Percentiles rank a stretch among this genome's conserved stretches.
Evolutionary conservation across 2,113 vertebrate genomes (phyloP).

Genomic region (Amphiprion percula): DNA sequence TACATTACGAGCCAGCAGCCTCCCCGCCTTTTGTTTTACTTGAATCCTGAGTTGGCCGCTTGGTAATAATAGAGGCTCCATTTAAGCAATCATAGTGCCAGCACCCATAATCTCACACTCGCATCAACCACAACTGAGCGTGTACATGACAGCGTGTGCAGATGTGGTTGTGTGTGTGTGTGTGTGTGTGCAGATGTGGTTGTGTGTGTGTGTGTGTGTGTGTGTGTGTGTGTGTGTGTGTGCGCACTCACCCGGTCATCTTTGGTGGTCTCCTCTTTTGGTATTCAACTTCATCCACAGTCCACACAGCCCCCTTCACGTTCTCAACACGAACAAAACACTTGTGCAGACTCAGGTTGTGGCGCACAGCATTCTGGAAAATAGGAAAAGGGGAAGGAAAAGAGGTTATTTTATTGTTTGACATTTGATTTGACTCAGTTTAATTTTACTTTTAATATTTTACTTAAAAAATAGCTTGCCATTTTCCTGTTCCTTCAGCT

Average conservation of each 20-base stretch:
- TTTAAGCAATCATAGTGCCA: conserved; percentile 79
- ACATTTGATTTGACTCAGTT: background rate
- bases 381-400: background rate
- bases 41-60: conserved; percentile 64
- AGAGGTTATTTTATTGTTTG: too few species aligned
- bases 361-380: conserved; percentile 95
- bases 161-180: conserved; percentile 17
- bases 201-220: conserved; percentile 22
- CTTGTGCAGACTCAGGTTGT: conserved; percentile 99
- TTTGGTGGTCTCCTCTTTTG: conserved; percentile 99
- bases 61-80: conserved; percentile 71
- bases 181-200: conserved; percentile 41
- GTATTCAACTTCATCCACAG: conserved; percentile 98
- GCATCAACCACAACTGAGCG: conserved; percentile 48
- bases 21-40: conserved; percentile 26
- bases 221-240: conserved; percentile 23
- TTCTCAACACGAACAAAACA: conserved; percentile 99
- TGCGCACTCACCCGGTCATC: conserved; percentile 93
- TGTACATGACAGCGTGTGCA: conserved; percentile 17
- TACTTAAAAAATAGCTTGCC: background rate
- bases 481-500: background rate
- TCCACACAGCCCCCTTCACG: conserved; percentile 99
- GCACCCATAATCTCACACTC: conserved; percentile 68
- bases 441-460: background rate
- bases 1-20: conserved; percentile 43